Conservation (phyloP, 2,797 vertebrate genomes). For the Galagoides demidoff region DNA sequence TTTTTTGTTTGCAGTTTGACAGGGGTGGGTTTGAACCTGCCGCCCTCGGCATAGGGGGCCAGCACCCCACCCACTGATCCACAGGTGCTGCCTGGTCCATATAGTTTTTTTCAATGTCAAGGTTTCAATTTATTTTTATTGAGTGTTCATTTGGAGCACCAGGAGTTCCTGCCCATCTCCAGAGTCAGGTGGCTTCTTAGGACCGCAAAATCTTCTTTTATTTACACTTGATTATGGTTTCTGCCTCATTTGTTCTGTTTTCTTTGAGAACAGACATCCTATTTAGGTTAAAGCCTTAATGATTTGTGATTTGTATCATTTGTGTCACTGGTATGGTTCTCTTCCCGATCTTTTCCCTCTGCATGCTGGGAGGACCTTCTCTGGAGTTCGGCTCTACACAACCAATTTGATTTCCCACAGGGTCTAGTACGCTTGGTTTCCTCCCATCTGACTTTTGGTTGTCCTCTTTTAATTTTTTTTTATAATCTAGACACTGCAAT, state of each 20-base stretch:
- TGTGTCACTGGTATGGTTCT: too few relatives aligned
- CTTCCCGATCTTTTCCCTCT: not conserved
- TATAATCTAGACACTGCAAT: not conserved
- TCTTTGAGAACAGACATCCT: not conserved
- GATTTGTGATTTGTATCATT: not conserved
- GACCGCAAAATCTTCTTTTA: not conserved
- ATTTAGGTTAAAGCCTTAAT: not conserved
- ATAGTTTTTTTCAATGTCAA: not conserved
- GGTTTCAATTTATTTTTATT: not conserved
- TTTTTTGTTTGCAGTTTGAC: too few relatives aligned
- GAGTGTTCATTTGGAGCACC: not conserved
- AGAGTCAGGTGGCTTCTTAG: not conserved
- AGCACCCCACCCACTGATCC: too few relatives aligned
- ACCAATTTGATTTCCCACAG: not conserved
- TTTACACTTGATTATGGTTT: not conserved
- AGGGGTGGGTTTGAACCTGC: too few relatives aligned
- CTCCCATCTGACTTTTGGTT: not conserved
- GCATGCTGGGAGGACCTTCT: not conserved
- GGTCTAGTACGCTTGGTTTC: too few relatives aligned
- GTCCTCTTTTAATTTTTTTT: not conserved
- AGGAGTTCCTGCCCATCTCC: not conserved
- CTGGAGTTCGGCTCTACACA: too few relatives aligned
- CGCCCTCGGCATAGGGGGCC: too few relatives aligned
- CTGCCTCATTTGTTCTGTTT: not conserved
- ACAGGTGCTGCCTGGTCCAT: too few relatives aligned